These are phyloP conservation scores for Lasioglossum calceatum DNA, from an alignment of 2,888 invertebrate species.

Conservation along the genomic window DNA sequence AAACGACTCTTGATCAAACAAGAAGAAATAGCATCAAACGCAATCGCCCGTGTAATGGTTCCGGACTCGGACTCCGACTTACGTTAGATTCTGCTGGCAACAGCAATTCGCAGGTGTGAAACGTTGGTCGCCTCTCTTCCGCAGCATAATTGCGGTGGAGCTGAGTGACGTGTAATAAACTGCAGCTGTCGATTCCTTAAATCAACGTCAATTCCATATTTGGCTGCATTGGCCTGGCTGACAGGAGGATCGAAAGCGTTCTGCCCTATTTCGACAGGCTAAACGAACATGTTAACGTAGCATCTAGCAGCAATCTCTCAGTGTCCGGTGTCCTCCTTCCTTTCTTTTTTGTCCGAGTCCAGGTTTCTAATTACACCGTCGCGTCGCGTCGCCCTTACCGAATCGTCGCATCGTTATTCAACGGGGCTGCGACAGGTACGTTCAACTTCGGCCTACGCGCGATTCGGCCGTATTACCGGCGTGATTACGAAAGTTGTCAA, in stretches of 20 bases:
- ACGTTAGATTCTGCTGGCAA: neutral
- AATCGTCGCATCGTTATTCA: conserved; percentile 65
- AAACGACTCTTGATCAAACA: too few relatives aligned
- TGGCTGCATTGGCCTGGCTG: neutral
- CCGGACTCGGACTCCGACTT: neutral
- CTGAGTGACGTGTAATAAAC: neutral
- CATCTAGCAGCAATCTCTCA: neutral
- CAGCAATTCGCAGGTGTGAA: neutral
- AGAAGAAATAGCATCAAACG: neutral
- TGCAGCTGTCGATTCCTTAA: neutral
- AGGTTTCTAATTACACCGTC: conserved; percentile 56
- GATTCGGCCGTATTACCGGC: conserved; percentile 64
- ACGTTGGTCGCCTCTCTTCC: neutral
- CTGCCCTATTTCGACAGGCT: neutral
- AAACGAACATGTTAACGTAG: conserved; percentile 7
- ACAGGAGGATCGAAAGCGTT: neutral
- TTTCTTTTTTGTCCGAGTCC: neutral
- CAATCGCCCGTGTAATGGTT: neutral
- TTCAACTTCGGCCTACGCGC: conserved; percentile 61
- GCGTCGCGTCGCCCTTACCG: conserved; percentile 7
- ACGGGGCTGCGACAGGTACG: conserved; percentile 23
- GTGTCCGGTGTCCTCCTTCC: neutral
- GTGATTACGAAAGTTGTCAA: conserved; percentile 76
- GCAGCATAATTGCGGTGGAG: neutral
- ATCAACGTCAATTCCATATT: neutral